Base-by-base conservation (phyloP, 1,140 invertebrate genomes). In the Musca domestica region DNA sequence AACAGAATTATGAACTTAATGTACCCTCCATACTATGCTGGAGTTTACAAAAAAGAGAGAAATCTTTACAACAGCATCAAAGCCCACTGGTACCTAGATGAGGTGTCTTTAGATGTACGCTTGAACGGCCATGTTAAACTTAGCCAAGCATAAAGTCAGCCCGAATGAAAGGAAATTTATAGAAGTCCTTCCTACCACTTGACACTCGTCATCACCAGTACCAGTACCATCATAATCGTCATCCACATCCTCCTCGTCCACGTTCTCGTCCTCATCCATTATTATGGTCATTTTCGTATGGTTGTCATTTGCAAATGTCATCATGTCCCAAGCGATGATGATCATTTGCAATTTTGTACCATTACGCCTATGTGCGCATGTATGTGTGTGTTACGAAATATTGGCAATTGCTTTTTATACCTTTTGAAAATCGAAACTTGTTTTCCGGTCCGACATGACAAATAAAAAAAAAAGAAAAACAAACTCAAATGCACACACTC, bases 101-200 rank as follows among this genome's bases (percentile, higher is more conserved):
- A 61, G 56, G 34, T 30, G 34, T 61, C 56, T 61, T 61, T 61
- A 61, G 56, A 61, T 61, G n/a, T 61, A 10, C 34, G 56, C n/a
- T 61, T 61, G 56, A 30, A 34, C 34, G 56, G 34, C 34, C 56
- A 61, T 61, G 56, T 61, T 61, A 61, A 41, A 27, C 27, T 34
- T 61, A 61, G 56, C 56, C 27, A 61, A 61, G 56, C 56, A 61
- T 61, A 61, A 61, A 61, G 56, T 34, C 56, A 61, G 9, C 25
- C 54, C 9, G 27, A 61, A 61, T 41, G 34, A 34, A 61, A 34
- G 27, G 27, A 61, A 61, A 41, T 41, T 41, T 41, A 41, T 41
- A 41, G 10, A 41, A 61, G 56, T 61, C 56, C 56, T 20, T 34
- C 27, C 22, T 15, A 34, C n/a, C n/a, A 61, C 56, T 61, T 61